Evolutionary conservation across 2,113 vertebrate species (phyloP).

Genomic region (Podilymbus podiceps): DNA sequence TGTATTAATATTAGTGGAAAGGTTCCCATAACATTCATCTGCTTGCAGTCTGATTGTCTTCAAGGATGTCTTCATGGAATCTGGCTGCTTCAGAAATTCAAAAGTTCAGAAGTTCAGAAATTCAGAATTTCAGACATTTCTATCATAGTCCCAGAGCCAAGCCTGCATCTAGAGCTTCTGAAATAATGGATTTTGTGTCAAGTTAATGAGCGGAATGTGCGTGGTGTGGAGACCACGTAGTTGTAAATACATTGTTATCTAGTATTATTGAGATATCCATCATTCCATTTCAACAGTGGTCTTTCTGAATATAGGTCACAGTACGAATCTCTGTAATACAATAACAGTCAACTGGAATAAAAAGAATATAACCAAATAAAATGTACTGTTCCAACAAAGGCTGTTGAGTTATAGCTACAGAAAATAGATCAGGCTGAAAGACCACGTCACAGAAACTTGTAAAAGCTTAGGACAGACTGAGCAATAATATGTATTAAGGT

Average conservation of each 20-base stretch:
- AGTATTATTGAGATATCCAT: background rate
- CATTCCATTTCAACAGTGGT: background rate
- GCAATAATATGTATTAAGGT: background rate
- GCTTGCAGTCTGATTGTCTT: background rate
- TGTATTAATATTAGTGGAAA: background rate
- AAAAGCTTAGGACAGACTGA: background rate
- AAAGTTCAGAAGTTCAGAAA: background rate
- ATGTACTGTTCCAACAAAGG: background rate
- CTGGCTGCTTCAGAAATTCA: background rate
- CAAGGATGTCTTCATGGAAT: background rate
- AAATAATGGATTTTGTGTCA: constrained; percentile 1
- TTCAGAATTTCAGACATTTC: background rate
- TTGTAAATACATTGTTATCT: background rate
- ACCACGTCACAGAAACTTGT: background rate
- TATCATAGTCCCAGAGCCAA: background rate
- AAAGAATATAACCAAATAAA: background rate
- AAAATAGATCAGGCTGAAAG: background rate
- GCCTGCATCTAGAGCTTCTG: background rate
- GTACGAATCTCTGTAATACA: background rate
- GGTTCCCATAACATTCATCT: background rate
- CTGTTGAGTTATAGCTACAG: background rate
- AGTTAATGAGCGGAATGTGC: background rate
- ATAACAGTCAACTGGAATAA: background rate
- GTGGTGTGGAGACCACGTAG: background rate
- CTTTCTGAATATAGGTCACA: background rate